Evolutionary conservation across 1,140 invertebrate species (phyloP), one percentile per base, ranked within the genome.

Genomic region (Acromyrmex heyeri): DNA sequence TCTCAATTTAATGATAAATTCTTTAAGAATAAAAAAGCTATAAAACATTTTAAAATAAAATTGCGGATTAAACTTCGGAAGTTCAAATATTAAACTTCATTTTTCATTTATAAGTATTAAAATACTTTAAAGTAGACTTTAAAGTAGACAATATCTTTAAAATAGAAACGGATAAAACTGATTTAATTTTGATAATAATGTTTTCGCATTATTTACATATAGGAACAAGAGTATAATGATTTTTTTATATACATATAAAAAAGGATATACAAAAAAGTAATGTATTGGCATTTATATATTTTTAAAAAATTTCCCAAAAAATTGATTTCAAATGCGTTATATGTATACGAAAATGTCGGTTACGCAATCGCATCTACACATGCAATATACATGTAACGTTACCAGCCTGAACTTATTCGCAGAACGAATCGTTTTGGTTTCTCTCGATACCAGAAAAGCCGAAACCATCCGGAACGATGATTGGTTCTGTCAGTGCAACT

Each of bases 401-500:
- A 55, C 48, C 30, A 65, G 61, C 18, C 24, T 18, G 72, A 48
- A 55, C 82, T 83, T 83, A 75, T 50, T 83, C 65, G 55, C 55
- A 75, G 69, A 24, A 24, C 69, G 69, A 83, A 83, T 61, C 79
- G 79, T 83, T 83, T 83, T 83, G 79, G 79, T 44, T 83, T 83
- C 38, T 83, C 79, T 75, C 79, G 79, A 75, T 82, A 82, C 69
- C 79, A 83, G 79, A 83, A 83, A 83, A 83, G 79, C 79, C 69
- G 69, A 83, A 83, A 83, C 79, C 55, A 83, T 83, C 79, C 79
- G 67, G 27, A 24, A 48, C 55, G 38, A 44, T 83, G 79, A 83
- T 83, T 83, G 79, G 69, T 83, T 83, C 79, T 83, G 69, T 83
- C 69, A 83, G 69, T 83, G 79, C 79, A 83, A 83, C 72, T 83